A percentile compares a stretch with the other conserved stretches of the same genome.
These are phyloP conservation scores for Coenonympha arcania DNA, from an alignment of 2,888 invertebrate genomes.

Conservation along the genomic window DNA sequence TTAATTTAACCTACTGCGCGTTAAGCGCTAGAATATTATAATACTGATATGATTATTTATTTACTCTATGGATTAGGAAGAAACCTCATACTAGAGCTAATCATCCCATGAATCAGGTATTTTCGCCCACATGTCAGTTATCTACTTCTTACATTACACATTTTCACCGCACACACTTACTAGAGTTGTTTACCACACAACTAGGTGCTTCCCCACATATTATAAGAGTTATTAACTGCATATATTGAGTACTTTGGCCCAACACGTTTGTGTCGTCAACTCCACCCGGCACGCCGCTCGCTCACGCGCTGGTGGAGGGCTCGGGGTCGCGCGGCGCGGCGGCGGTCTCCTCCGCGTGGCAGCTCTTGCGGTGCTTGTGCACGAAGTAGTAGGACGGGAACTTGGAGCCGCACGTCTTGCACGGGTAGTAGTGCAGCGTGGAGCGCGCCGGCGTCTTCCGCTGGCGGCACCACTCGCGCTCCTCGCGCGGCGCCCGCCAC, in stretches of 20 bases:
- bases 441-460: slow-evolving; percentile 77
- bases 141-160: neutral
- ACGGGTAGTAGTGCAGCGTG: slow-evolving; percentile 92
- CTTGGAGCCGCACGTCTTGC: slow-evolving; percentile 92
- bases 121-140: neutral
- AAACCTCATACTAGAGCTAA: no score
- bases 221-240: no score
- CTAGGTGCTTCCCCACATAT: neutral
- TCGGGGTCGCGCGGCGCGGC: slow-evolving; percentile 35
- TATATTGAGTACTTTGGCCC: no score
- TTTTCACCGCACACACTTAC: neutral
- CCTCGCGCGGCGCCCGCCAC: slow-evolving; percentile 71
- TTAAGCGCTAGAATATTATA: slow-evolving; percentile 35
- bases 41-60: slow-evolving; percentile 33
- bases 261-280: no score
- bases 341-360: slow-evolving; percentile 79
- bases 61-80: neutral
- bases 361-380: slow-evolving; percentile 90
- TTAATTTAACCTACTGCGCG: slow-evolving; percentile 35
- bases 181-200: neutral
- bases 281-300: no score
- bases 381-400: slow-evolving; percentile 96
- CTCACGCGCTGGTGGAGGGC: slow-evolving; percentile 47
- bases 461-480: slow-evolving; percentile 88
- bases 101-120: no score